Conservation (phyloP, 2,797 vertebrate species). For the Acanthurus tractus region DNA sequence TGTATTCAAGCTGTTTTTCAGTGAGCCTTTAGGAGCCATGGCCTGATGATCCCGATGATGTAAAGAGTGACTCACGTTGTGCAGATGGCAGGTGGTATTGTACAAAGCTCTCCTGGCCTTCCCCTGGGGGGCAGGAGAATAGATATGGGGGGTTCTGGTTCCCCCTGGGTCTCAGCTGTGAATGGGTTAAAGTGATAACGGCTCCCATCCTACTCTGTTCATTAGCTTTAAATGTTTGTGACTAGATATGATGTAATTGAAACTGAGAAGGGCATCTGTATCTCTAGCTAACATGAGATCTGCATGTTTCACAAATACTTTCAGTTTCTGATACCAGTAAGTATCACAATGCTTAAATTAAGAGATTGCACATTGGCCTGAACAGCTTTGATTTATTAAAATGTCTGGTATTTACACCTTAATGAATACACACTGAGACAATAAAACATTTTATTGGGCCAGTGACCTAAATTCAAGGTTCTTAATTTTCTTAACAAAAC, state of each 20-base stretch:
- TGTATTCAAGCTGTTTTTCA: conserved; percentile 51
- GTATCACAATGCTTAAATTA: background rate
- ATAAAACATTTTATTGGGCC: background rate
- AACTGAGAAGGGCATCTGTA: background rate
- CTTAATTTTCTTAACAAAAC: background rate
- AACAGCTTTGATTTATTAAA: background rate
- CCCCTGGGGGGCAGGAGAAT: conserved; percentile 28
- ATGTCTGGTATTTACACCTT: background rate
- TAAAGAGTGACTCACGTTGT: conserved; percentile 30
- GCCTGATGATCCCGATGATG: conserved; percentile 24
- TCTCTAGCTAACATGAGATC: background rate
- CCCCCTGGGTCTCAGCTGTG: conserved; percentile 62
- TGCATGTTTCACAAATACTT: background rate
- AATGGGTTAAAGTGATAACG: conserved; percentile 60
- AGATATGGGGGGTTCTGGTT: background rate
- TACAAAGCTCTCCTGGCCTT: conserved; percentile 18
- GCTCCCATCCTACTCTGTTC: conserved; percentile 46
- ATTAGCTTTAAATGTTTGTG: conserved; percentile 68
- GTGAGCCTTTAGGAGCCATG: conserved; percentile 28
- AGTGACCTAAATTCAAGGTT: background rate
- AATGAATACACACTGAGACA: rapidly evolving
- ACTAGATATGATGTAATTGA: conserved; percentile 36
- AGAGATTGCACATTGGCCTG: rapidly evolving
- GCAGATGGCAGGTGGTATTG: conserved; percentile 66
- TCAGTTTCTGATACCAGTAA: background rate